Percentiles rank a stretch among this genome's conserved stretches.
Conservation (phyloP, 92 coral and sea anemone species). For the Epizoanthus scotinus region DNA sequence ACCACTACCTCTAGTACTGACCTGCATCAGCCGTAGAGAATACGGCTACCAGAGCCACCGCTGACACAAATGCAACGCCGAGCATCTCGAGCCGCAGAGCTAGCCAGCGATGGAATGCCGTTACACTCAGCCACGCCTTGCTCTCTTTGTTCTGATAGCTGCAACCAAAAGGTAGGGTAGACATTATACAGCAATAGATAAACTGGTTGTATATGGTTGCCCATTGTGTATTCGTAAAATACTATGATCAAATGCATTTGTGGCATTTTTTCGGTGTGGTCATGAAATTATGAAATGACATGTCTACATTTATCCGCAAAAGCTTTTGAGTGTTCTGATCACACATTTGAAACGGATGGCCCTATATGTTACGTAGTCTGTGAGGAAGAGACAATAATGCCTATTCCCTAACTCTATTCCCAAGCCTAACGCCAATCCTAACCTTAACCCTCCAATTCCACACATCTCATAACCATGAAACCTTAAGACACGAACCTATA, state of each 20-base stretch:
- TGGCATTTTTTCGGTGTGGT: neutral
- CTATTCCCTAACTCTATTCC: no score
- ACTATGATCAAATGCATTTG: neutral
- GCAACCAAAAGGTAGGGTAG: conserved; percentile 6
- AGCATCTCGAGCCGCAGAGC: conserved; percentile 58
- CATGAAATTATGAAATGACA: no score
- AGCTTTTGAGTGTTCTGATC: no score
- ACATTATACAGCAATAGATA: neutral
- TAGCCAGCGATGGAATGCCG: conserved; percentile 65
- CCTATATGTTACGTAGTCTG: no score
- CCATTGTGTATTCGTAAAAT: neutral
- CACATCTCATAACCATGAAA: no score
- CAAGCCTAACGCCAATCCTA: no score
- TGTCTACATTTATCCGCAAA: no score
- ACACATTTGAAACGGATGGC: no score
- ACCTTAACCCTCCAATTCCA: no score
- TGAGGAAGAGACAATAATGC: no score
- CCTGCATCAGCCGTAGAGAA: conserved; percentile 51
- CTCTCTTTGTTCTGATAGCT: conserved; percentile 65
- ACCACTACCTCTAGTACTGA: neutral
- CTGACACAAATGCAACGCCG: conserved; percentile 56
- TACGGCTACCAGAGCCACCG: conserved; percentile 49
- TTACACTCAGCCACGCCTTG: conserved; percentile 60
- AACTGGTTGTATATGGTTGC: no score
- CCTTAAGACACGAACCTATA: no score